A percentile compares a stretch with the other conserved stretches of the same genome.
These are phyloP conservation scores for Chiroxiphia lanceolata DNA, from an alignment of 2,797 vertebrate species.

Conservation along the genomic window DNA sequence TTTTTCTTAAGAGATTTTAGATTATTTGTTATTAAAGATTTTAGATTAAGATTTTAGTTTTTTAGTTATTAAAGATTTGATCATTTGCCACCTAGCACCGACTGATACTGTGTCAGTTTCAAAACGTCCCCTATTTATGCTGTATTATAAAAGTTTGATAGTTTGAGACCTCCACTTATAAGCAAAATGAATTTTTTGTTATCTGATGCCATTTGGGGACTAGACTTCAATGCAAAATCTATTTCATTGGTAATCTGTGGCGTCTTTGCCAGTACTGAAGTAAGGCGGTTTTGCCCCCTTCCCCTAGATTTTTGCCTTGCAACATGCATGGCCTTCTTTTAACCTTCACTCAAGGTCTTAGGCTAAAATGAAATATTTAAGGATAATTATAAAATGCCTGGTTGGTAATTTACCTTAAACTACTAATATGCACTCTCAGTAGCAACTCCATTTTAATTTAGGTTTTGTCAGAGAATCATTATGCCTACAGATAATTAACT, in stretches of 20 bases:
- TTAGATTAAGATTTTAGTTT: conserved; percentile 47
- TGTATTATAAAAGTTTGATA: conserved; percentile 35
- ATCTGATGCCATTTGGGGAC: not conserved
- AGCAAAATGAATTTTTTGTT: conserved; percentile 40
- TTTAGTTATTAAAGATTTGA: conserved; percentile 57
- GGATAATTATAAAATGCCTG: not conserved
- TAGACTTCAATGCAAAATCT: not conserved
- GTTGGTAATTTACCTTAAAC: conserved; percentile 5
- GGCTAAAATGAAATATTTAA: not conserved
- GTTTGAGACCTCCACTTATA: conserved; percentile 3
- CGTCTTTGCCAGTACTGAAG: not conserved
- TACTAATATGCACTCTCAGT: not conserved
- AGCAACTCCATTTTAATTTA: conserved; percentile 30
- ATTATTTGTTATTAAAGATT: conserved; percentile 66
- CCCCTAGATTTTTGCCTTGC: not conserved
- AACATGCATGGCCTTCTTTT: not conserved
- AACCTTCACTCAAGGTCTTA: not conserved
- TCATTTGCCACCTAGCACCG: not conserved
- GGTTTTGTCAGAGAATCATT: conserved; percentile 16
- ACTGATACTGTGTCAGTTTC: not conserved
- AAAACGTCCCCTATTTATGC: not conserved
- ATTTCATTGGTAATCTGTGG: not conserved
- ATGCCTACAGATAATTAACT: conserved; percentile 32
- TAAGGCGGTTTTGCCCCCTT: not conserved
- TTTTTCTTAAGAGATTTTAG: conserved; percentile 20